phyloP scores from a whole-genome alignment of 2,888 invertebrate genomes.

The Omphaloscelis lunosa region DNA sequence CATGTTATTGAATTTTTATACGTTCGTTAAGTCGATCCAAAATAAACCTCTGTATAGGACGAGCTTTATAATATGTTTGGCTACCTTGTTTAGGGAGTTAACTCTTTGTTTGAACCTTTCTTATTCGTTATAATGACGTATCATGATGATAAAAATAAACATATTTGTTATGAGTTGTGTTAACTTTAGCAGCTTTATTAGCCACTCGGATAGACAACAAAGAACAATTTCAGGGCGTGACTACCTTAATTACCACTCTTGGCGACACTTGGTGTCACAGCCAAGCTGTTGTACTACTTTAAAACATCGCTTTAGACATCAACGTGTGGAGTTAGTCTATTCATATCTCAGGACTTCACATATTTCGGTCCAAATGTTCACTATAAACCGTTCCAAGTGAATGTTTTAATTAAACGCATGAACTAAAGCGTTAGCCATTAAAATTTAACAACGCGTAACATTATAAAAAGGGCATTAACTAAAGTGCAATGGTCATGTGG shows the following conservation, averaged over 20 bases:
- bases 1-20: slow-evolving; percentile 90
- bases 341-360: neutral
- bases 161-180: slow-evolving; percentile 14
- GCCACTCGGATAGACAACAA: slow-evolving; percentile 3
- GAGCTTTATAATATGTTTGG: slow-evolving; percentile 53
- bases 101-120: slow-evolving; percentile 36
- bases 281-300: slow-evolving; percentile 6
- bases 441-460: slow-evolving; percentile 52
- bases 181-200: slow-evolving; percentile 13
- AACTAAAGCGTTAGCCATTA: slow-evolving; percentile 31
- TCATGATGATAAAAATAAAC: slow-evolving; percentile 36
- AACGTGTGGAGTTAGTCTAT: slow-evolving; percentile 13
- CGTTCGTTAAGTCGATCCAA: slow-evolving; percentile 83
- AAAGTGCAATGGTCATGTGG: slow-evolving; percentile 69
- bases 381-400: slow-evolving; percentile 23
- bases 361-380: slow-evolving; percentile 1
- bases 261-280: slow-evolving; percentile 11
- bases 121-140: slow-evolving; percentile 41
- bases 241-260: slow-evolving; percentile 27
- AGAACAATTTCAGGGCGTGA: slow-evolving; percentile 16
- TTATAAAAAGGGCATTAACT: slow-evolving; percentile 67
- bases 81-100: slow-evolving; percentile 47
- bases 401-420: slow-evolving; percentile 47
- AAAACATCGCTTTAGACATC: slow-evolving; percentile 7
- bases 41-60: slow-evolving; percentile 52